Percentiles rank a stretch among this genome's conserved stretches.
phyloP scores from a whole-genome alignment of 2,888 invertebrate species.

The Idaea straminata region DNA sequence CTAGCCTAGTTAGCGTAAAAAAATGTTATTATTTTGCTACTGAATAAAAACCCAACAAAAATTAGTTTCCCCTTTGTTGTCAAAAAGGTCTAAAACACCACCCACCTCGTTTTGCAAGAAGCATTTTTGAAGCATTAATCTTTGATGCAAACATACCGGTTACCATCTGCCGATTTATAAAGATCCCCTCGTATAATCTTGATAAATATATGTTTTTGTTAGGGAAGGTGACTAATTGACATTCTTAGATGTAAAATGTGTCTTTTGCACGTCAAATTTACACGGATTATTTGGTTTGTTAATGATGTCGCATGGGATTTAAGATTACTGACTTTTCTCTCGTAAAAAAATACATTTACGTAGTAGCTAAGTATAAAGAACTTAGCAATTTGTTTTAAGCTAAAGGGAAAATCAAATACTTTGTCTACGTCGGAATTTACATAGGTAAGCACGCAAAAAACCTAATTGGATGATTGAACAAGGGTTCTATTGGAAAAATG shows the following conservation, averaged over 20 bases:
- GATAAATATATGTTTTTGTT: constrained; percentile 37
- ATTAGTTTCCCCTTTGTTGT: not conserved
- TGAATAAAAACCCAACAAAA: not conserved
- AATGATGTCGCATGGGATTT: constrained; percentile 24
- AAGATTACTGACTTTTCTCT: not conserved
- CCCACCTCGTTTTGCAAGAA: not conserved
- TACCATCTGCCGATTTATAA: constrained; percentile 44
- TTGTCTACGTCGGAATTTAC: not conserved
- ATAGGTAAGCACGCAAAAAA: not conserved
- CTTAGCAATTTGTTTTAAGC: constrained; percentile 1
- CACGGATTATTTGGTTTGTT: constrained; percentile 26
- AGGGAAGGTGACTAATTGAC: constrained; percentile 42
- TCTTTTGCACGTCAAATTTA: constrained; percentile 27
- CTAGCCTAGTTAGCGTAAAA: too few relatives aligned
- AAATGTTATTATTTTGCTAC: too few relatives aligned
- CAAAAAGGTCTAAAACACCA: not conserved
- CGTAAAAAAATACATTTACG: not conserved
- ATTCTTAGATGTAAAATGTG: constrained; percentile 36
- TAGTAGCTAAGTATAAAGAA: not conserved
- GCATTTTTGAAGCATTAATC: constrained; percentile 46
- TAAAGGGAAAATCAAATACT: not conserved
- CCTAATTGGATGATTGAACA: constrained; percentile 1
- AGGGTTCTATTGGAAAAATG: not conserved
- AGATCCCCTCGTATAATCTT: constrained; percentile 30
- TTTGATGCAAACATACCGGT: constrained; percentile 54